phyloP scores from a whole-genome alignment of 2,888 invertebrate species.

The Galerucella pusilla region DNA sequence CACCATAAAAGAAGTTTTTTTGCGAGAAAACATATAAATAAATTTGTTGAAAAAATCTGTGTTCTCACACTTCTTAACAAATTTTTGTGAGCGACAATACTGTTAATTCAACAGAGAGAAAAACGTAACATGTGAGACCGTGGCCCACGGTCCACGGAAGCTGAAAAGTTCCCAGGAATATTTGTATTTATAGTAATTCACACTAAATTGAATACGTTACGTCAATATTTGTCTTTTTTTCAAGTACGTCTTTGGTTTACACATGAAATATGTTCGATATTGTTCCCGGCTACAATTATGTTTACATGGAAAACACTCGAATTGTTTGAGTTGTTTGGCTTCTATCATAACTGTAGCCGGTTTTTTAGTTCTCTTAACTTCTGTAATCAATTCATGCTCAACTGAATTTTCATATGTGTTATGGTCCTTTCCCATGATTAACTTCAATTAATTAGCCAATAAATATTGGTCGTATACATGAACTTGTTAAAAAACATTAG shows the following conservation, averaged over 20 bases:
- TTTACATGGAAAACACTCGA: conserved; percentile 35
- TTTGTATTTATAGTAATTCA: conserved; percentile 40
- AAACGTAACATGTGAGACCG: conserved; percentile 10
- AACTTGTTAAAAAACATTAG: no score
- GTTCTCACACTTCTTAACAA: conserved; percentile 19
- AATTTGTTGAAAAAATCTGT: neutral
- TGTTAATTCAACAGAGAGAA: conserved; percentile 16
- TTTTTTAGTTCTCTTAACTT: neutral
- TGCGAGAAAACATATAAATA: no score
- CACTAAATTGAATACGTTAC: conserved; percentile 32
- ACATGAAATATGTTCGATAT: conserved; percentile 24
- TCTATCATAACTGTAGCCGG: neutral
- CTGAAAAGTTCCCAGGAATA: conserved; percentile 35
- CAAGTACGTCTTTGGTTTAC: conserved; percentile 26
- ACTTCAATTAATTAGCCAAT: no score
- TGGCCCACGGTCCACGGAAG: conserved; percentile 25
- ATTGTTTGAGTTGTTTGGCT: neutral
- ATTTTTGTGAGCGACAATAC: neutral
- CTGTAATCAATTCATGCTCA: no score
- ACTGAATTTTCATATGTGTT: no score
- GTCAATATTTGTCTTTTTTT: conserved; percentile 36
- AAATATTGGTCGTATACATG: no score
- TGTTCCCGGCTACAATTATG: conserved; percentile 27
- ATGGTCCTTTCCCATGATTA: no score
- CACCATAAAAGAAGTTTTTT: no score